These are phyloP conservation scores for Phengaris alcon DNA, from an alignment of 2,888 invertebrate species.

Conservation along the genomic window DNA sequence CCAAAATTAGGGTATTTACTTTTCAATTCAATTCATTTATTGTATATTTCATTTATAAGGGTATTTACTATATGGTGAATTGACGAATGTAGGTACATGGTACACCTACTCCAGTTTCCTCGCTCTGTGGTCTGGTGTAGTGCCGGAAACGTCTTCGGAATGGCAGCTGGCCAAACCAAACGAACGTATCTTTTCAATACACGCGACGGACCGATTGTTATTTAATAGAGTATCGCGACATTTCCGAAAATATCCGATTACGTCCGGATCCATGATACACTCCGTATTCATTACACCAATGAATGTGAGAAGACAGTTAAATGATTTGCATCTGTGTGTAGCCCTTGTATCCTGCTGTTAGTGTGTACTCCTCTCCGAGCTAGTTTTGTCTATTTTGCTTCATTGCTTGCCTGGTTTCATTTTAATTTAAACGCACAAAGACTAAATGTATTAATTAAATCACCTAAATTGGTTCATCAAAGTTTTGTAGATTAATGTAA, in stretches of 20 bases:
- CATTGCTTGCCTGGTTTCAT: background rate
- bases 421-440: background rate
- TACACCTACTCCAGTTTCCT: constrained; percentile 4
- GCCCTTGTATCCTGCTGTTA: constrained; percentile 19
- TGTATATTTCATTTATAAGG: no score
- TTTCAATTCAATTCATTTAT: no score
- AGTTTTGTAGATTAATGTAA: background rate
- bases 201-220: constrained; percentile 37
- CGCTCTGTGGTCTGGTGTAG: constrained; percentile 21
- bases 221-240: constrained; percentile 29
- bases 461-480: background rate
- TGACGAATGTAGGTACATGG: background rate
- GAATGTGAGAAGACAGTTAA: constrained; percentile 53
- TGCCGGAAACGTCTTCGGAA: constrained; percentile 64
- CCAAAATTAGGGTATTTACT: background rate
- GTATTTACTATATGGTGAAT: background rate
- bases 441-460: background rate
- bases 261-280: constrained; percentile 33
- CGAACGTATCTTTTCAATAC: constrained; percentile 55
- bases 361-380: background rate
- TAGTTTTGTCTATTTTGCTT: background rate
- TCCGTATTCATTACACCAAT: constrained; percentile 37
- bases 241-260: constrained; percentile 36
- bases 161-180: constrained; percentile 68
- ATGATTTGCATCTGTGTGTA: constrained; percentile 19